phyloP scores from a whole-genome alignment of 2,888 invertebrate genomes.

The Drosophila neutralis region DNA sequence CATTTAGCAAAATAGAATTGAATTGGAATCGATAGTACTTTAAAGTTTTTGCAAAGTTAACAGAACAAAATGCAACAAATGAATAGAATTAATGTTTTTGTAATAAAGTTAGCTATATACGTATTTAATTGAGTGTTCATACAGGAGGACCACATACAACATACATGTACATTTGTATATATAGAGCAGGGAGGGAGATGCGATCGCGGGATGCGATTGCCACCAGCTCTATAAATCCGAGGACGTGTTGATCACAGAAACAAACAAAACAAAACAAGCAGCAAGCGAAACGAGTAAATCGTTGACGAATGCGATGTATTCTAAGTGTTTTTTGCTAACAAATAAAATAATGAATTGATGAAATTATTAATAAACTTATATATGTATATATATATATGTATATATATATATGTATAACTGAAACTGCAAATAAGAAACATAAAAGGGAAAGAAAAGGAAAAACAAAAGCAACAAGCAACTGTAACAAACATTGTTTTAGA shows the following conservation, averaged over 20 bases:
- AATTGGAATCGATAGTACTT: conserved; percentile 34
- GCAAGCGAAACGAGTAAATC: conserved; percentile 36
- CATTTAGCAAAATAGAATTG: conserved; percentile 32
- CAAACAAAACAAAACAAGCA: not conserved
- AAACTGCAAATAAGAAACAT: conserved; percentile 20
- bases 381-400: conserved; percentile 23
- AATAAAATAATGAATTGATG: conserved; percentile 58
- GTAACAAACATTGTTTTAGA: conserved; percentile 73
- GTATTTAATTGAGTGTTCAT: conserved; percentile 49
- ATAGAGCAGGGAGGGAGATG: not conserved
- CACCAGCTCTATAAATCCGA: conserved; percentile 15
- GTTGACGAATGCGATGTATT: conserved; percentile 49
- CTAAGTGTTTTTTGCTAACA: conserved; percentile 77
- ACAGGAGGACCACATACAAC: conserved; percentile 23
- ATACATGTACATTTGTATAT: conserved; percentile 4
- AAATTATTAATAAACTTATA: conserved; percentile 60
- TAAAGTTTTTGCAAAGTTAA: conserved; percentile 31
- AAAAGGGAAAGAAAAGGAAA: conserved; percentile 10
- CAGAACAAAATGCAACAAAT: conserved; percentile 46
- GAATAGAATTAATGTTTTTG: conserved; percentile 45
- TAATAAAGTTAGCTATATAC: conserved; percentile 52
- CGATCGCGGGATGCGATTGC: not conserved
- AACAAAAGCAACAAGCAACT: conserved; percentile 28
- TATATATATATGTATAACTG: conserved; percentile 35
- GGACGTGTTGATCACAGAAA: conserved; percentile 32